Evolutionary conservation across 2,113 vertebrate genomes (phyloP).

Genomic region (Axis porcinus): DNA sequence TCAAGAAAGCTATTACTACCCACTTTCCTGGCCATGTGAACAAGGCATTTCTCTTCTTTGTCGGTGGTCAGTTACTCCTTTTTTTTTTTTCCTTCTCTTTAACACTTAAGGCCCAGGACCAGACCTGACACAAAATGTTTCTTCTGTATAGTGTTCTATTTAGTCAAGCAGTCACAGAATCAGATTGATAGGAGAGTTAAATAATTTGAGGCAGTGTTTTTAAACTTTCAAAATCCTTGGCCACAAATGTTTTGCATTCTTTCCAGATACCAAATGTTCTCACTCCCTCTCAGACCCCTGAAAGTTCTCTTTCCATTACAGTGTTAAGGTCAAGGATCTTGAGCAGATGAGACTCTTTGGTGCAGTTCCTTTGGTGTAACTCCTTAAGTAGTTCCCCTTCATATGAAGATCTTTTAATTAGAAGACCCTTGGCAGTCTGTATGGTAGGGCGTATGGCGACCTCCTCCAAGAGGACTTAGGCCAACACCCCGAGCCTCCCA

Average conservation of each 20-base stretch:
- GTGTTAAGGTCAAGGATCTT: not conserved
- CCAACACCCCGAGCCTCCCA: not conserved
- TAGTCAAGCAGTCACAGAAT: not conserved
- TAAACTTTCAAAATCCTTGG: not conserved
- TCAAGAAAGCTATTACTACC: not conserved
- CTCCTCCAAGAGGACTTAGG: not conserved
- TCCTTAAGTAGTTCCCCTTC: not conserved
- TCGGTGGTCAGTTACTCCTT: not conserved
- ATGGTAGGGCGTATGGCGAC: not conserved
- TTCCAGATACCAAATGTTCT: not conserved
- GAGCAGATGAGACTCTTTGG: not conserved
- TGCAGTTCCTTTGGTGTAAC: not conserved
- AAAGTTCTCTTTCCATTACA: not conserved
- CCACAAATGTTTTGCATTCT: not conserved
- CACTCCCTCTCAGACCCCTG: not conserved
- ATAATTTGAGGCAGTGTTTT: not conserved
- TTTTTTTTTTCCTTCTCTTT: not conserved
- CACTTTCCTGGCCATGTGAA: not conserved
- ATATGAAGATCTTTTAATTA: not conserved
- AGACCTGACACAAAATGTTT: not conserved
- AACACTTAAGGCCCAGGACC: not conserved
- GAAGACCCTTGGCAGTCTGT: not conserved
- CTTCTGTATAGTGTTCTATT: not conserved
- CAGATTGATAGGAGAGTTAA: not conserved
- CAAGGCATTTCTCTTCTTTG: not conserved